A percentile compares a stretch with the other conserved stretches of the same genome.
Evolutionary conservation across 2,113 vertebrate species (phyloP).

Genomic region (Rallus limicola): DNA sequence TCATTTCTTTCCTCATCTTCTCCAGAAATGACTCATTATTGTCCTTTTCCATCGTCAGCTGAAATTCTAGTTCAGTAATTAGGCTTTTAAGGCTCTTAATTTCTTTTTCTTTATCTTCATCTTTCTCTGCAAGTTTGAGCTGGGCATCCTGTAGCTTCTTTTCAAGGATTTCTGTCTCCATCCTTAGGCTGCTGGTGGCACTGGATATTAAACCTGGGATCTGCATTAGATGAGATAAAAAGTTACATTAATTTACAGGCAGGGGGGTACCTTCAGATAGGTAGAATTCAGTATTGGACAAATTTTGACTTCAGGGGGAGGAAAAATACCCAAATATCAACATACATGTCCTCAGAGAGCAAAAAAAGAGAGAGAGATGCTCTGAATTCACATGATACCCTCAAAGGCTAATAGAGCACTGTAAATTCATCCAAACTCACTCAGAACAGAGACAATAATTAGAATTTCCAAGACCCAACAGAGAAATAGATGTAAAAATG

Average conservation of each 20-base stretch:
- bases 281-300: neutral
- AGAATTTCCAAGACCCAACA: neutral
- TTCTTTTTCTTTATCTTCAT: constrained; percentile 74
- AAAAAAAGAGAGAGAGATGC: neutral
- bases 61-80: constrained; percentile 70
- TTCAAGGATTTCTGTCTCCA: constrained; percentile 73
- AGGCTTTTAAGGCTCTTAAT: constrained; percentile 68
- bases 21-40: constrained; percentile 62
- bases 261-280: neutral
- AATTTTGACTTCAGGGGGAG: neutral
- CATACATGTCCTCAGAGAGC: neutral
- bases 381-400: neutral
- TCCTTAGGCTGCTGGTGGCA: constrained; percentile 71
- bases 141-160: constrained; percentile 71
- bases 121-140: constrained; percentile 65
- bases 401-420: neutral
- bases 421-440: neutral
- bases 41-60: constrained; percentile 76
- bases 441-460: neutral
- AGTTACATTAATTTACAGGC: neutral
- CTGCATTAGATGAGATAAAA: constrained; percentile 61
- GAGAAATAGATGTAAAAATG: neutral
- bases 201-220: constrained; percentile 75
- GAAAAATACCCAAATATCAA: neutral
- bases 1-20: constrained; percentile 74